Evolutionary conservation across 2,797 vertebrate species (phyloP), one percentile per base, ranked within the genome.

Genomic region (Pangasius macronema): DNA sequence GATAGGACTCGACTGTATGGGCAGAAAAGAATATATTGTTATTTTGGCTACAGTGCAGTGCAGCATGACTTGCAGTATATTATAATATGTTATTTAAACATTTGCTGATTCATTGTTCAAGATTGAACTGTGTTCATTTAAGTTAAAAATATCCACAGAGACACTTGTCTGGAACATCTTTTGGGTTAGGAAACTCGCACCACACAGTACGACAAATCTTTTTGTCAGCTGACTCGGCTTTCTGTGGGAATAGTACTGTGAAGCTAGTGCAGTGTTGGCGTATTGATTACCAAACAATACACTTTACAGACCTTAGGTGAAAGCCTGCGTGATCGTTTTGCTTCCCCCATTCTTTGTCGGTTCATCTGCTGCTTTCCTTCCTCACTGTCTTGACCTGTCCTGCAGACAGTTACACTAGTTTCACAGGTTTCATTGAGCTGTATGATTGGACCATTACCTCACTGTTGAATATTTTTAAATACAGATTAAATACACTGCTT

Each of bases 361-460:
- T 83, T 83, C 75, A 86, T 86, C 82, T 86, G 82, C 57, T 80
- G 46, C 65, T 59, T 57, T 55, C 42, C 18, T 24, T 85, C 77
- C 53, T 33, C 39, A 0, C 67, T 2, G 46, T 20, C 65, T 75
- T 36, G 63, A 70, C 1, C 11, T 22, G 51, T 39, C 55, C 0
- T 76, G n/a, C 27, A 81, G 79, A 83, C 51, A 76, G 30, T 13
- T 76, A 53, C 14, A 5, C 24, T 5, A 30, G 27, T n/a, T 76
- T 53, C 27, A 10, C 36, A 72, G 36, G 18, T 72, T 42, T 72
- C 20, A 24, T 7, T 80, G 8, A n/a, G 33, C 20, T 80, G 76
- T 55, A 53, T 57, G 76, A 57, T 72, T 1, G 0, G 27, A 13
- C 16, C 30, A 13, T 33, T 36, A 70, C 36, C 18, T 22, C 5